A percentile compares a stretch with the other conserved stretches of the same genome.
Conservation (phyloP, 2,888 invertebrate species). For the Cosmia trapezina region DNA sequence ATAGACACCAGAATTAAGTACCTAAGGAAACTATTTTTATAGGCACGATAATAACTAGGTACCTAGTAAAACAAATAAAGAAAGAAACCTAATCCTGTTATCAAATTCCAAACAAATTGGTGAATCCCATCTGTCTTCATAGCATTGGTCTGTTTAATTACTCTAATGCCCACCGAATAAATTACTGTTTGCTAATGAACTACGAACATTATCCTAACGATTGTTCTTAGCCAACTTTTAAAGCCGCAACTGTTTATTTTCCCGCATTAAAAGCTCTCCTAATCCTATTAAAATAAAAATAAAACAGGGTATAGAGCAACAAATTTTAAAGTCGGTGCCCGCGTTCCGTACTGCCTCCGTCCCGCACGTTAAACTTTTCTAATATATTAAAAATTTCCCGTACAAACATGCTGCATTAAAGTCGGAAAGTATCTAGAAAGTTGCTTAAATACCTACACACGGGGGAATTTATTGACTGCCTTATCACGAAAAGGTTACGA, state of each 20-base stretch:
- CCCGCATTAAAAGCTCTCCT: constrained; percentile 73
- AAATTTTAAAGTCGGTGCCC: constrained; percentile 79
- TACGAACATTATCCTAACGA: constrained; percentile 76
- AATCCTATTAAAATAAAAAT: constrained; percentile 80
- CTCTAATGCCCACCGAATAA: constrained; percentile 64
- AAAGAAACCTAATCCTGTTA: background rate
- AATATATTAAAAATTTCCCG: constrained; percentile 82
- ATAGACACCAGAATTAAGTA: background rate
- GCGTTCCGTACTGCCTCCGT: constrained; percentile 68
- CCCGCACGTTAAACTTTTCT: constrained; percentile 77
- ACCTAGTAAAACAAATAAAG: background rate
- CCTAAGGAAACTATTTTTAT: background rate
- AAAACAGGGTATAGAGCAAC: constrained; percentile 73
- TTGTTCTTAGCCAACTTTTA: constrained; percentile 75
- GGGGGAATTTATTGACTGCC: constrained; percentile 61
- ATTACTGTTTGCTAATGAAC: constrained; percentile 71
- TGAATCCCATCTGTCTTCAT: constrained; percentile 45
- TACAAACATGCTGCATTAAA: constrained; percentile 78
- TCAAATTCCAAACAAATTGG: constrained; percentile 19
- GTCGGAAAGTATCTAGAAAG: constrained; percentile 72
- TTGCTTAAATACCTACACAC: constrained; percentile 70
- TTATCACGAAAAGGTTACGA: constrained; percentile 33
- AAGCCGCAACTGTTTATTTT: constrained; percentile 76
- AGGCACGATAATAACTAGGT: background rate
- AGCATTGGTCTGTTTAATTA: constrained; percentile 60